Evolutionary conservation across 1,140 invertebrate species (phyloP).

Genomic region (Saccostrea glomerata): DNA sequence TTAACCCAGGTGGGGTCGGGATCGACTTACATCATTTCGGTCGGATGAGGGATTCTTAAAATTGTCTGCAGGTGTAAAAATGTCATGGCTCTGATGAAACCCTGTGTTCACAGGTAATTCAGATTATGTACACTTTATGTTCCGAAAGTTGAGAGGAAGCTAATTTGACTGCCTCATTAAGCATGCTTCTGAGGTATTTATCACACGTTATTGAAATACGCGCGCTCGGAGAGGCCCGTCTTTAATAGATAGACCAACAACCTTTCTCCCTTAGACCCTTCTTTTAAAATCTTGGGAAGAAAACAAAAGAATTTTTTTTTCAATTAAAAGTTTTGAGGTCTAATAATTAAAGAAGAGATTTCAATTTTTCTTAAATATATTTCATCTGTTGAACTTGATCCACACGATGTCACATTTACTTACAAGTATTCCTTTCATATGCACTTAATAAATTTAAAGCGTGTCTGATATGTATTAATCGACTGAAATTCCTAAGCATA

Average conservation of each 20-base stretch:
- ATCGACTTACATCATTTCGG: slow-evolving; percentile 35
- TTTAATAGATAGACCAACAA: too few relatives aligned
- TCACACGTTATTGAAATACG: slow-evolving; percentile 18
- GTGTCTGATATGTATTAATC: background rate
- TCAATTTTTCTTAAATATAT: too few relatives aligned
- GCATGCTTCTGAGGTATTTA: slow-evolving; percentile 29
- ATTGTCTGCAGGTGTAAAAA: slow-evolving; percentile 38
- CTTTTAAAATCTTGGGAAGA: too few relatives aligned
- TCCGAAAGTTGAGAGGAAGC: slow-evolving; percentile 37
- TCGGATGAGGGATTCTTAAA: slow-evolving; percentile 35
- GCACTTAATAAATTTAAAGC: slow-evolving; percentile 24
- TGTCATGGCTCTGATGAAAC: slow-evolving; percentile 14
- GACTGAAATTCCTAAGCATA: background rate
- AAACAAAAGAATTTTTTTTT: too few relatives aligned
- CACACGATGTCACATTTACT: background rate
- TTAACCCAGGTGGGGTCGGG: slow-evolving; percentile 23
- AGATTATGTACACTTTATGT: slow-evolving; percentile 34
- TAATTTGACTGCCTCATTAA: slow-evolving; percentile 36
- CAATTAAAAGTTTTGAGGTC: too few relatives aligned
- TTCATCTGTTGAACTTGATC: background rate
- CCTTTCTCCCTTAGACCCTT: too few relatives aligned
- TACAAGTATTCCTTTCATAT: background rate
- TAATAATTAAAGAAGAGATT: too few relatives aligned
- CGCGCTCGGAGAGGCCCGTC: background rate
- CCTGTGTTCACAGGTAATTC: slow-evolving; percentile 26